These are phyloP conservation scores for Cheilosia pagana DNA, from an alignment of 2,888 invertebrate species.

Conservation along the genomic window DNA sequence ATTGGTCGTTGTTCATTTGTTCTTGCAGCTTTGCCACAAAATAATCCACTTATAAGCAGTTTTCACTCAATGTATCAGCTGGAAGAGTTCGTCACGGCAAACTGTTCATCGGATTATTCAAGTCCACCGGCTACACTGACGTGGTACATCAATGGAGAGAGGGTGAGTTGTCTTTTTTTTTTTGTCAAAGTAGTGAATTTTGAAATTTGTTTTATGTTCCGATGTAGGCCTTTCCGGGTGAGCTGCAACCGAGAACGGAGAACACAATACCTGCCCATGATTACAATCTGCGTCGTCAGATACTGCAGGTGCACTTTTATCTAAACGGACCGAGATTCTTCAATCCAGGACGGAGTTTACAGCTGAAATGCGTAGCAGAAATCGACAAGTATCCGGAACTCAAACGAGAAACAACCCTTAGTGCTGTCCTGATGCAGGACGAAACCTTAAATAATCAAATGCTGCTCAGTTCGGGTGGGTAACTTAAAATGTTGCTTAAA, in stretches of 20 bases:
- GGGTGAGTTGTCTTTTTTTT: slow-evolving; percentile 76
- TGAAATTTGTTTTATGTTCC: neutral
- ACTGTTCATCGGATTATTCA: slow-evolving; percentile 82
- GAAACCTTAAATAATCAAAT: slow-evolving; percentile 82
- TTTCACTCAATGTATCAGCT: slow-evolving; percentile 80
- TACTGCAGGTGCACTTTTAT: slow-evolving; percentile 81
- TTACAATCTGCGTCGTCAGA: slow-evolving; percentile 80
- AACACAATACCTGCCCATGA: slow-evolving; percentile 80
- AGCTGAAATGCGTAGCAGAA: slow-evolving; percentile 81
- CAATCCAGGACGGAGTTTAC: slow-evolving; percentile 77
- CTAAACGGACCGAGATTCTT: slow-evolving; percentile 80
- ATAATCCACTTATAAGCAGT: slow-evolving; percentile 81
- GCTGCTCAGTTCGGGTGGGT: slow-evolving; percentile 81
- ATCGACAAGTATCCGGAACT: slow-evolving; percentile 80
- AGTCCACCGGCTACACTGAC: slow-evolving; percentile 80
- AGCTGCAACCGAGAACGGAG: slow-evolving; percentile 80
- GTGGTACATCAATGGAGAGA: slow-evolving; percentile 81
- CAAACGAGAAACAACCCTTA: slow-evolving; percentile 78
- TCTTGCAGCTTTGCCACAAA: slow-evolving; percentile 80
- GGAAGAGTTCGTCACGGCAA: slow-evolving; percentile 81
- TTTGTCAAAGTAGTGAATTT: neutral
- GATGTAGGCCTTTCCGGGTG: slow-evolving; percentile 78
- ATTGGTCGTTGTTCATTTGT: slow-evolving; percentile 27
- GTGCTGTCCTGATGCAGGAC: slow-evolving; percentile 79
- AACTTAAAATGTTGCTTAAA: neutral